These are phyloP conservation scores for Epistrophe eligans DNA, from an alignment of 2,888 invertebrate species.

Conservation along the genomic window DNA sequence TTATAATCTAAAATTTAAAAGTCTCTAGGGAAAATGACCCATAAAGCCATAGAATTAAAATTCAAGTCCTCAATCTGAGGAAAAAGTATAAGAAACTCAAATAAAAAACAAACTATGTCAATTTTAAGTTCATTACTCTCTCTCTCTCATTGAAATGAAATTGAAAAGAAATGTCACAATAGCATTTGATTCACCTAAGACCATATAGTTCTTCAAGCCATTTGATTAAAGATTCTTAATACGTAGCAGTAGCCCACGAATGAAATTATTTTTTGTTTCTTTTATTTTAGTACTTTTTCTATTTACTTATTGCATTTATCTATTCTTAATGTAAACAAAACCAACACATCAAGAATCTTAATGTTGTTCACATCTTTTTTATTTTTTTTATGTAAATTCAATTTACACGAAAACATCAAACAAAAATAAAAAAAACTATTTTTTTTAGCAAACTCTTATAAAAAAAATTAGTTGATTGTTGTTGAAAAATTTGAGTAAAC, in stretches of 20 bases:
- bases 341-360: too few species aligned
- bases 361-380: too few species aligned
- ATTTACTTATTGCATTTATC: background rate
- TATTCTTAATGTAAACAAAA: background rate
- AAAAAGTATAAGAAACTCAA: background rate
- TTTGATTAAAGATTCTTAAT: constrained; percentile 7
- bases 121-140: background rate
- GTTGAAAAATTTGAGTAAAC: background rate
- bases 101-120: background rate
- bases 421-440: too few species aligned
- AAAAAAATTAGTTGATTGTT: background rate
- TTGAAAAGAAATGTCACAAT: background rate
- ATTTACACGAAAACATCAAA: too few species aligned
- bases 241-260: background rate
- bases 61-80: background rate
- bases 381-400: too few species aligned
- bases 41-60: background rate
- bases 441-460: background rate
- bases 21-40: background rate
- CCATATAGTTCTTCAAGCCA: background rate
- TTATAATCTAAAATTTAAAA: too few species aligned
- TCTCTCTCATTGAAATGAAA: background rate
- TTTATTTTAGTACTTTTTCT: background rate
- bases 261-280: background rate
- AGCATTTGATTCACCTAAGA: background rate